phyloP scores from a whole-genome alignment of 2,113 vertebrate genomes.

The Rhynchopsitta pachyrhyncha region DNA sequence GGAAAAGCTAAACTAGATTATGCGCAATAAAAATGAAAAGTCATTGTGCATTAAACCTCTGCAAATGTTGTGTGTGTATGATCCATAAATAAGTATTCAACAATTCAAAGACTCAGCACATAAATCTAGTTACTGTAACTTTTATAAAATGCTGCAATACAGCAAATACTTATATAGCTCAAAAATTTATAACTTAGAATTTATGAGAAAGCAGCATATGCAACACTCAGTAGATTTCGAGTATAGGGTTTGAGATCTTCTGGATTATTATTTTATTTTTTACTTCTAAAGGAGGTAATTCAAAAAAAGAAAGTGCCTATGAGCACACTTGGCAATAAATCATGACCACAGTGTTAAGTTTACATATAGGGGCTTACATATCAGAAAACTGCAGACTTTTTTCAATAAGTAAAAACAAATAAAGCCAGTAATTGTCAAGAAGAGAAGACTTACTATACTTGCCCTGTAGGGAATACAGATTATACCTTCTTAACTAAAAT shows the following conservation, averaged over 20 bases:
- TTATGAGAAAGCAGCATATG: background rate
- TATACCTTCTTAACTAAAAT: background rate
- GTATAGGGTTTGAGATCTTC: background rate
- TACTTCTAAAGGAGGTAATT: background rate
- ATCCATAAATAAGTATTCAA: constrained; percentile 59
- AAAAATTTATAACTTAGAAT: background rate
- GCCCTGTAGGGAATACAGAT: background rate
- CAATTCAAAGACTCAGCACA: constrained; percentile 5
- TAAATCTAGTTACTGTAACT: constrained; percentile 6
- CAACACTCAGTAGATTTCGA: background rate
- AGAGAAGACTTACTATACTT: background rate
- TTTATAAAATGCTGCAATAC: background rate
- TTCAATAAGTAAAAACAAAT: background rate
- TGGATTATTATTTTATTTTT: background rate
- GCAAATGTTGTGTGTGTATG: constrained; percentile 65
- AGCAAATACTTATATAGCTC: background rate
- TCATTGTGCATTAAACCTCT: constrained; percentile 63
- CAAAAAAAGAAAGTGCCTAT: background rate
- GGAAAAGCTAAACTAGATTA: constrained; percentile 64
- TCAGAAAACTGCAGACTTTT: background rate
- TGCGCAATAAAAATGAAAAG: constrained; percentile 57
- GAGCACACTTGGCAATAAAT: background rate
- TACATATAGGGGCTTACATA: background rate
- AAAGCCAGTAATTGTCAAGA: background rate
- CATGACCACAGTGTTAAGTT: background rate